Evolutionary conservation across 2,888 invertebrate species (phyloP).

Genomic region (Pristionchus fissidentatus): DNA sequence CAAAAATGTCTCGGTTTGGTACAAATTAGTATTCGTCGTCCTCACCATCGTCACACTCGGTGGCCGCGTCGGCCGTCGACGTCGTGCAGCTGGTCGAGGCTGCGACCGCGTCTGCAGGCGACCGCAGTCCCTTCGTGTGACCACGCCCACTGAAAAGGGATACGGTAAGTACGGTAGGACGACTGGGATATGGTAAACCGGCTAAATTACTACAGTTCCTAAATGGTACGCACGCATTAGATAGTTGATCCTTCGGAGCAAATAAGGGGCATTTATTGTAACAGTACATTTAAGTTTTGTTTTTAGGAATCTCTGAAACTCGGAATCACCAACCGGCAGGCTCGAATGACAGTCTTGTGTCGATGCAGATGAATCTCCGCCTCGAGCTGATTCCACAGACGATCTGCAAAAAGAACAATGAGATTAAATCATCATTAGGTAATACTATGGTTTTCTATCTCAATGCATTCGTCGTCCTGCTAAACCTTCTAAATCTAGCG

Average conservation of each 20-base stretch:
- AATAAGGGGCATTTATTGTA: too few species aligned
- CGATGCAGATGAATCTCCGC: conserved; percentile 89
- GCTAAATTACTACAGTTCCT: too few species aligned
- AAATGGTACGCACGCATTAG: too few species aligned
- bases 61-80: conserved; percentile 13
- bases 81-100: conserved; percentile 17
- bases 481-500: neutral
- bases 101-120: conserved; percentile 51
- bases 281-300: too few species aligned
- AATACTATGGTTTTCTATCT: neutral
- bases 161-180: too few species aligned
- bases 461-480: neutral
- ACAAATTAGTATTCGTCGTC: conserved; percentile 14
- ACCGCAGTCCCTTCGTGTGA: conserved; percentile 62
- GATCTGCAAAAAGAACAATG: conserved; percentile 76
- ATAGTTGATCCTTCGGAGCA: too few species aligned
- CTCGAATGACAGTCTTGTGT: conserved; percentile 85
- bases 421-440: neutral
- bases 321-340: conserved; percentile 78
- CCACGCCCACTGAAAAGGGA: conserved; percentile 65
- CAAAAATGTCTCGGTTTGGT: neutral
- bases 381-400: conserved; percentile 87
- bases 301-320: too few species aligned
- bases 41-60: conserved; percentile 21
- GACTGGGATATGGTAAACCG: too few species aligned